Percentiles rank a stretch among this genome's conserved stretches.
phyloP scores from a whole-genome alignment of 2,113 vertebrate species.

The Actenoides lindsayi region DNA sequence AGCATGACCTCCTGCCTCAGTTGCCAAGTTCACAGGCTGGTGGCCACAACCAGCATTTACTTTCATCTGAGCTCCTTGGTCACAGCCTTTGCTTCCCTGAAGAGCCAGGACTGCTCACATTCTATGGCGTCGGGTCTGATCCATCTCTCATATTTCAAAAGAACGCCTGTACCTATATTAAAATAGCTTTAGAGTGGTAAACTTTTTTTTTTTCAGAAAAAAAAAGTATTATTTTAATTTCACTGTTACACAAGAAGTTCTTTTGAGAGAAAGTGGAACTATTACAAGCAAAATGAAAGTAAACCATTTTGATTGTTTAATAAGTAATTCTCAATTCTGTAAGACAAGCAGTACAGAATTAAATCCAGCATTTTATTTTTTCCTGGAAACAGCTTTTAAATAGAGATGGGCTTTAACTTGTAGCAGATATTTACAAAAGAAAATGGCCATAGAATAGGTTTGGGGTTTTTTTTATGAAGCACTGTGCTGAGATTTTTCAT shows the following conservation, averaged over 20 bases:
- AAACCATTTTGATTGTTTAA: neutral
- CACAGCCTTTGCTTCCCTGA: neutral
- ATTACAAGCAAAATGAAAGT: neutral
- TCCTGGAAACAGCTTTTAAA: neutral
- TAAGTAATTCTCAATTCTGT: neutral
- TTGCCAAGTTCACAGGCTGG: neutral
- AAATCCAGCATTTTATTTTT: neutral
- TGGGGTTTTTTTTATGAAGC: neutral
- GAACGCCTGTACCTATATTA: neutral
- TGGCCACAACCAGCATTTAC: neutral
- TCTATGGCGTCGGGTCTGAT: fast-evolving
- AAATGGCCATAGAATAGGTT: neutral
- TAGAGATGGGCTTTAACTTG: neutral
- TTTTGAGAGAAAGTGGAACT: neutral
- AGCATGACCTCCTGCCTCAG: neutral
- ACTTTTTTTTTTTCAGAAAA: neutral
- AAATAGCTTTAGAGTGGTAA: neutral
- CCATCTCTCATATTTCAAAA: neutral
- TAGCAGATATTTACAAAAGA: neutral
- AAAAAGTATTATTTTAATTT: neutral
- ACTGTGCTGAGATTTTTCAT: neutral
- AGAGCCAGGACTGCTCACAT: neutral
- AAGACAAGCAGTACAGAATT: neutral
- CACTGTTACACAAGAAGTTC: neutral
- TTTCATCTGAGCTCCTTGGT: neutral